Evolutionary conservation across 92 coral and sea anemone species (phyloP).

Genomic region (Palythoa heliodiscus): DNA sequence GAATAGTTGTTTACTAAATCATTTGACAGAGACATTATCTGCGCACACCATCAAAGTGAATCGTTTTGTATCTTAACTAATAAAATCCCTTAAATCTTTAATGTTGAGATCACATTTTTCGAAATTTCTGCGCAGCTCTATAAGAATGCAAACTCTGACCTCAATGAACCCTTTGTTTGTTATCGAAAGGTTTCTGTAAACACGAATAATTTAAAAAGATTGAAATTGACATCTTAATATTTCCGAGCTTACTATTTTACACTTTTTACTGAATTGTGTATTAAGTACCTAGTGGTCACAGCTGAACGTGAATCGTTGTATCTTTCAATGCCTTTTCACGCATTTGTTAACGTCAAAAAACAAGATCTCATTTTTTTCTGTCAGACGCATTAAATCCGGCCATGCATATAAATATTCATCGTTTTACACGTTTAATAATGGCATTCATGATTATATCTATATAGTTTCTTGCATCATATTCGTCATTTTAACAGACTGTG

Average conservation of each 20-base stretch:
- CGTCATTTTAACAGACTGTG: no score
- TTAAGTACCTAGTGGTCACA: neutral
- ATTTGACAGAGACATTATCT: neutral
- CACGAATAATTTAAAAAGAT: constrained; percentile 34
- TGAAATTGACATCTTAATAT: neutral
- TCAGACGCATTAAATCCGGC: constrained; percentile 1
- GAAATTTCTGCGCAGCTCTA: constrained; percentile 16
- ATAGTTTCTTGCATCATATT: neutral
- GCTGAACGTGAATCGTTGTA: neutral
- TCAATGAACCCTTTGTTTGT: constrained; percentile 15
- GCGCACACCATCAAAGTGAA: neutral
- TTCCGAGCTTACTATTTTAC: neutral
- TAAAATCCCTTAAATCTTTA: neutral
- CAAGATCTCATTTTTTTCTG: neutral
- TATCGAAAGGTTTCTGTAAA: constrained; percentile 5
- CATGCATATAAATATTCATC: neutral
- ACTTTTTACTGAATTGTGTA: neutral
- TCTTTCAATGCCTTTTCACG: neutral
- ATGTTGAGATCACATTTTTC: neutral
- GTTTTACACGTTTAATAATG: constrained; percentile 13
- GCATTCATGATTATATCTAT: neutral
- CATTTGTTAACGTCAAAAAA: neutral
- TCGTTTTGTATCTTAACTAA: neutral
- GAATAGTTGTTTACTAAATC: neutral
- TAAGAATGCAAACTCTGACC: constrained; percentile 34